A percentile compares a stretch with the other conserved stretches of the same genome.
These are phyloP conservation scores for Wasmannia auropunctata DNA, from an alignment of 1,140 invertebrate species.

Conservation along the genomic window DNA sequence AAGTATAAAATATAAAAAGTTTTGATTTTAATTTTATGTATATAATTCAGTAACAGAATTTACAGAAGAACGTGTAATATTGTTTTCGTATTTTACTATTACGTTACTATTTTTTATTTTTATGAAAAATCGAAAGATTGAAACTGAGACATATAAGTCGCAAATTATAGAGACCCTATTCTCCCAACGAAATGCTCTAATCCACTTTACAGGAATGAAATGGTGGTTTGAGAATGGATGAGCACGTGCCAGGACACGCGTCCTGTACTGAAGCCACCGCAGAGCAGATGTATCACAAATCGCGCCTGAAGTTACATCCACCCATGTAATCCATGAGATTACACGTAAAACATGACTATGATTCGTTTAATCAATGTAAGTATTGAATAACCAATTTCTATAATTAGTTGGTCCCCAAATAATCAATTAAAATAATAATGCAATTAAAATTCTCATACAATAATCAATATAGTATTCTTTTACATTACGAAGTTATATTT, in stretches of 20 bases:
- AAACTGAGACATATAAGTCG: conserved; percentile 1
- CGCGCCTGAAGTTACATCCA: conserved; percentile 65
- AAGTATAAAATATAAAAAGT: neutral
- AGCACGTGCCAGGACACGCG: conserved; percentile 77
- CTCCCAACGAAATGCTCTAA: conserved; percentile 50
- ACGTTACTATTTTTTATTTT: neutral
- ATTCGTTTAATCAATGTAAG: conserved; percentile 22
- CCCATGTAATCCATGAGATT: conserved; percentile 80
- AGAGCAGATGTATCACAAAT: conserved; percentile 81
- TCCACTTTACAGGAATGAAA: conserved; percentile 80
- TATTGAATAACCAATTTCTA: conserved; percentile 20
- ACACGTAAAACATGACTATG: conserved; percentile 74
- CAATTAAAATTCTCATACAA: no score
- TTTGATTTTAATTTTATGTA: neutral
- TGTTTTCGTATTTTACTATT: neutral
- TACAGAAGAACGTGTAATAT: neutral
- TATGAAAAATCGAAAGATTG: neutral
- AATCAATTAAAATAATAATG: no score
- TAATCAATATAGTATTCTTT: neutral
- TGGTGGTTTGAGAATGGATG: conserved; percentile 59
- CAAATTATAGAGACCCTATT: conserved; percentile 11
- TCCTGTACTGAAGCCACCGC: conserved; percentile 69
- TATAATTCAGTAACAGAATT: neutral
- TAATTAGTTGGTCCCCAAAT: neutral
- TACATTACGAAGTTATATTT: neutral